Evolutionary conservation across 2,113 vertebrate genomes (phyloP).

Genomic region (Martes martes): DNA sequence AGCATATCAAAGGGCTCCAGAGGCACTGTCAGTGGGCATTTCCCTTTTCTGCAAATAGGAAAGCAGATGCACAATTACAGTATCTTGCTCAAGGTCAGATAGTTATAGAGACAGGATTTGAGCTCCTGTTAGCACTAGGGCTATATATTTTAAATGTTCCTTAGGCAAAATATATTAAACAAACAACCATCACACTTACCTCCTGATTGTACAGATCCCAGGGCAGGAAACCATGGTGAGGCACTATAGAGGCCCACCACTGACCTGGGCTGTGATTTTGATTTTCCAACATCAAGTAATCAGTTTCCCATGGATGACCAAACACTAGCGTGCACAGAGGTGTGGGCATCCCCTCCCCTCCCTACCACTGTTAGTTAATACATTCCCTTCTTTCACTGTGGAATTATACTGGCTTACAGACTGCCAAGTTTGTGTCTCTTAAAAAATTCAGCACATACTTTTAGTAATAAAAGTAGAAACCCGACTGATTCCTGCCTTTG

Average conservation of each 20-base stretch:
- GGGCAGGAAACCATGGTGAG: not conserved
- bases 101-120: not conserved
- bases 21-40: not conserved
- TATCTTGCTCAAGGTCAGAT: not conserved
- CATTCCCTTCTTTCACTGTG: constrained; percentile 37
- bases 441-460: constrained; percentile 61
- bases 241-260: not conserved
- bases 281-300: not conserved
- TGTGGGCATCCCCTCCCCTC: not conserved
- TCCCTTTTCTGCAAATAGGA: not conserved
- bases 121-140: not conserved
- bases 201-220: not conserved
- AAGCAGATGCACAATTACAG: not conserved
- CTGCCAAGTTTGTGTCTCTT: constrained; percentile 65
- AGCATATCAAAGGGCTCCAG: not conserved
- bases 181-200: not conserved
- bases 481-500: not conserved
- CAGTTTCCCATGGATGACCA: constrained; percentile 5
- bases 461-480: constrained; percentile 49
- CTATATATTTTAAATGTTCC: not conserved
- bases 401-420: constrained; percentile 64
- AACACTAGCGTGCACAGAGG: not conserved
- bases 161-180: not conserved
- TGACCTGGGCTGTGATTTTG: not conserved
- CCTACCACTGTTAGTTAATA: not conserved